phyloP scores from a whole-genome alignment of 2,888 invertebrate species.

The Ormyrus thymus region DNA sequence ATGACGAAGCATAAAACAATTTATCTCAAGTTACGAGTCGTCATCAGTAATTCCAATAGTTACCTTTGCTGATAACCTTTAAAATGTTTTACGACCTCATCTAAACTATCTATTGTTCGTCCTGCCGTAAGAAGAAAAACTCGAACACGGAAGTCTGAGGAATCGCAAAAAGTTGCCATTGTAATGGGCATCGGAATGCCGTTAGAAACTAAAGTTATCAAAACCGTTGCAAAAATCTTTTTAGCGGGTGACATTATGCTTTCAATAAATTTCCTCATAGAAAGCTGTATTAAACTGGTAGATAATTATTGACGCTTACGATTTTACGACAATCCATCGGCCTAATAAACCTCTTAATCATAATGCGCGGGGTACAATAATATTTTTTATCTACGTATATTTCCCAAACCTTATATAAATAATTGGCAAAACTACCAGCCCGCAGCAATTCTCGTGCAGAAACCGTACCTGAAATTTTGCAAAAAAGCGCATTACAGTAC shows the following conservation, averaged over 20 bases:
- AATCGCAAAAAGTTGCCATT: slow-evolving; percentile 27
- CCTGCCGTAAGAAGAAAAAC: background rate
- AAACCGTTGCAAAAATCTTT: background rate
- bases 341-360: too few relatives aligned
- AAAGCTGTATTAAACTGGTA: too few relatives aligned
- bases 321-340: too few relatives aligned
- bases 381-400: too few relatives aligned
- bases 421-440: too few relatives aligned
- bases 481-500: too few relatives aligned
- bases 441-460: too few relatives aligned
- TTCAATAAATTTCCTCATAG: too few relatives aligned
- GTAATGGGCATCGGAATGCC: slow-evolving; percentile 27
- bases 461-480: too few relatives aligned
- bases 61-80: slow-evolving; percentile 28
- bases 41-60: slow-evolving; percentile 36
- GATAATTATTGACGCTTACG: too few relatives aligned
- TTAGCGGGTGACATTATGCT: background rate
- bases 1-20: slow-evolving; percentile 35
- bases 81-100: slow-evolving; percentile 41
- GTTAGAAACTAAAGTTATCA: slow-evolving; percentile 7
- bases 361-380: too few relatives aligned
- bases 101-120: slow-evolving; percentile 38
- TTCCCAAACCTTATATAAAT: too few relatives aligned
- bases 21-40: slow-evolving; percentile 40
- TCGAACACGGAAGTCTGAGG: slow-evolving; percentile 22